Evolutionary conservation across 1,140 invertebrate species (phyloP).

Genomic region (Hirudo medicinalis): DNA sequence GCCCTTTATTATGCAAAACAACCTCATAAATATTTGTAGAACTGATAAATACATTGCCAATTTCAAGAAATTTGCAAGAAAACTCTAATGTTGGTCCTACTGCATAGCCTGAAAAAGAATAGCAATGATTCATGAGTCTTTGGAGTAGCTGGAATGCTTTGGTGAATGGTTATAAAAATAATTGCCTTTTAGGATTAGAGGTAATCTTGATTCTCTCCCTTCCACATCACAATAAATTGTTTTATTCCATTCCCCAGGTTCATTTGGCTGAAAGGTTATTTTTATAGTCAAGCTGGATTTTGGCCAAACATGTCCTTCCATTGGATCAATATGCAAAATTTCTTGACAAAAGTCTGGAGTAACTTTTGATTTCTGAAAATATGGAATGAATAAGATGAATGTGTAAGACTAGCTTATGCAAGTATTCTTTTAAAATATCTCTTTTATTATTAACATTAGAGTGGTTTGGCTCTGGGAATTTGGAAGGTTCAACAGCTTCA

Average conservation of each 20-base stretch:
- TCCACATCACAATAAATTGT: constrained; percentile 41
- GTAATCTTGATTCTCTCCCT: constrained; percentile 37
- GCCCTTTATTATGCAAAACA: constrained; percentile 40
- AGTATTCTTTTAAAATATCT: too few relatives aligned
- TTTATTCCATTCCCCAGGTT: constrained; percentile 35
- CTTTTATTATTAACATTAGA: too few relatives aligned
- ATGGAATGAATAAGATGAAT: too few relatives aligned
- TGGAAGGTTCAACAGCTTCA: too few relatives aligned
- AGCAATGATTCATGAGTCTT: neutral
- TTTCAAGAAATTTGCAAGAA: constrained; percentile 36
- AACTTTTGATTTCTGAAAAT: too few relatives aligned
- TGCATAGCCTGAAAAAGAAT: constrained; percentile 34
- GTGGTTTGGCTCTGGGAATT: too few relatives aligned
- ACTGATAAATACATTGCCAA: constrained; percentile 41
- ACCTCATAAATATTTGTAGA: constrained; percentile 40
- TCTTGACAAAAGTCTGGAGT: too few relatives aligned
- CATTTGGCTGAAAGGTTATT: constrained; percentile 39
- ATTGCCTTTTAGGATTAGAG: constrained; percentile 25
- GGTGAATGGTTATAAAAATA: neutral
- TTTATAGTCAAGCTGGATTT: constrained; percentile 35
- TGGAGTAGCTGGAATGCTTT: neutral
- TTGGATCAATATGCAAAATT: constrained; percentile 32
- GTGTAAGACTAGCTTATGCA: too few relatives aligned
- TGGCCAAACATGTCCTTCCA: constrained; percentile 43
- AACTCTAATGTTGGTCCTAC: constrained; percentile 39